Conservation (phyloP, 64 coral and sea anemone genomes). For the Pocillopora verrucosa region DNA sequence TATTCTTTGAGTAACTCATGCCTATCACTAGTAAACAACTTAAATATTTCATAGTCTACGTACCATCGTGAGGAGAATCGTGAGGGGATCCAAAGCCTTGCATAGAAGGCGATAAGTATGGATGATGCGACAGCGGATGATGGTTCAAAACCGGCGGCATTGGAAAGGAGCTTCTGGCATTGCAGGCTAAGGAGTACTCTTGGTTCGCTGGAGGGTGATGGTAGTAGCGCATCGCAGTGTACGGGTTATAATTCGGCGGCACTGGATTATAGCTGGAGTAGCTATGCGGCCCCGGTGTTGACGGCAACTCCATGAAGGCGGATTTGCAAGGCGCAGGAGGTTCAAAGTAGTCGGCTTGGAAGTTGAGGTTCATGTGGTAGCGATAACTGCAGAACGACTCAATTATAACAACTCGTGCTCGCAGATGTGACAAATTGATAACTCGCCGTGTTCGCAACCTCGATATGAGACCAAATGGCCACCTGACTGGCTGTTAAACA, state of each 20-base stretch:
- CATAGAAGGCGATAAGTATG: conserved; percentile 71
- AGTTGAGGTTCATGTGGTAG: conserved; percentile 90
- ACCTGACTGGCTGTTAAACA: conserved; percentile 82
- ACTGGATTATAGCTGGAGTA: conserved; percentile 82
- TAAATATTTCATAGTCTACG: conserved; percentile 9
- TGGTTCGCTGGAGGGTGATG: conserved; percentile 61
- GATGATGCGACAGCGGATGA: conserved; percentile 86
- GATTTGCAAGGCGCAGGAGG: conserved; percentile 77
- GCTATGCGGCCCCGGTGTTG: conserved; percentile 79
- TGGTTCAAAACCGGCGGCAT: conserved; percentile 86
- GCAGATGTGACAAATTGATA: conserved; percentile 69
- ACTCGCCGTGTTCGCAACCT: conserved; percentile 54
- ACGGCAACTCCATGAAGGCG: conserved; percentile 96
- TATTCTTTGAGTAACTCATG: background rate
- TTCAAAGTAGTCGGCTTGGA: conserved; percentile 74
- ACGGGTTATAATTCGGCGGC: conserved; percentile 80
- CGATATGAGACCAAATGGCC: conserved; percentile 56
- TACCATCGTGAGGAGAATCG: conserved; percentile 81
- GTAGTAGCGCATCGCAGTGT: conserved; percentile 74
- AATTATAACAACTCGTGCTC: conserved; percentile 68
- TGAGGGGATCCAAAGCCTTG: conserved; percentile 65
- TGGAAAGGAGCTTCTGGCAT: conserved; percentile 78
- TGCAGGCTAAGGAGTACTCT: conserved; percentile 78
- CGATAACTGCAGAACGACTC: background rate
- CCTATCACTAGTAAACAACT: no score